Evolutionary conservation across 2,888 invertebrate species (phyloP), one percentile per base, ranked within the genome.

Genomic region (Troides oblongomaculatus): DNA sequence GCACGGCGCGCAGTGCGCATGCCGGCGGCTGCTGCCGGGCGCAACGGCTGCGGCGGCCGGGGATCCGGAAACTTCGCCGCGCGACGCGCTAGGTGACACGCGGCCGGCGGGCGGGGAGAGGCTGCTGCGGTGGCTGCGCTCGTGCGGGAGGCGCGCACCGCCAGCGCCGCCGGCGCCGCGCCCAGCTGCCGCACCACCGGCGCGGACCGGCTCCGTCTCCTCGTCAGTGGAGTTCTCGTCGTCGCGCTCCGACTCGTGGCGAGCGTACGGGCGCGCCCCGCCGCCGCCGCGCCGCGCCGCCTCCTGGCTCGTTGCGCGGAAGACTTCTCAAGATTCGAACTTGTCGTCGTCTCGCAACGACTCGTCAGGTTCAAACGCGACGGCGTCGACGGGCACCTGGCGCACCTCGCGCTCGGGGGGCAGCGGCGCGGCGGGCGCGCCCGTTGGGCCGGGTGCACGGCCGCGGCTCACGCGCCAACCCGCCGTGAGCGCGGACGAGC

Each of bases 281-380:
- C 96, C 97, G 0, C 96, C 96, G 1, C 95, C 97, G 80, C 93
- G 97, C 67, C 93, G 97, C 74, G 96, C 97, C 63, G 96, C 97
- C 0, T 97, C 97, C 0, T 97, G 97, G 97, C 92, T 97, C 72
- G 96, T 97, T 39, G 97, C 97, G n/a, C 93, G 97, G 66, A 98
- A 98, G 89, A 97, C 97, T 0, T 97, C 97, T 17, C 97, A 98
- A 85, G 98, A 98, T 84, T 98, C 98, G 7, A 98, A 97, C 87
- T 90, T 98, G 75, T 97, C 97, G 62, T 97, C 96, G 78, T 97
- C 97, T 30, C 93, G 98, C 66, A 98, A 98, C 88, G 98, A 98
- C 87, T 98, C 97, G 18, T 97, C 97, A 0, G 97, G 97, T 2
- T 97, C 97, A 8, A 96, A 95, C 36, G 97, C 97, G 23, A 97